phyloP scores from a whole-genome alignment of 2,888 invertebrate species.

The Erynnis tages region DNA sequence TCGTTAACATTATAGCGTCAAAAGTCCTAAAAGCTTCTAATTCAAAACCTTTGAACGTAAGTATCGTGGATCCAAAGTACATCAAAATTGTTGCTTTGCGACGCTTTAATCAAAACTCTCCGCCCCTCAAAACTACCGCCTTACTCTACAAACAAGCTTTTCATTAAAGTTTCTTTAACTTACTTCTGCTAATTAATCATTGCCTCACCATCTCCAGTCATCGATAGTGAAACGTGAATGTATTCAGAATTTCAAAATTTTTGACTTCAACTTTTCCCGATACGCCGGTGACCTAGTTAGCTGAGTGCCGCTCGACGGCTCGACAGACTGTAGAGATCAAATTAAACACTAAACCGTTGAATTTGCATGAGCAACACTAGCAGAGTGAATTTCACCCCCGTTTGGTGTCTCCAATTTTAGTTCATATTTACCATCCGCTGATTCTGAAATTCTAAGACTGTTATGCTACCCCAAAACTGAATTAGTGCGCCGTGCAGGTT shows the following conservation, averaged over 20 bases:
- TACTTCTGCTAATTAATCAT: slow-evolving; percentile 11
- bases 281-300: slow-evolving; percentile 10
- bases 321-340: slow-evolving; percentile 17
- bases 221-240: neutral
- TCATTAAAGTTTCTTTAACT: slow-evolving; percentile 20
- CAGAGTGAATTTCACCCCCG: slow-evolving; percentile 19
- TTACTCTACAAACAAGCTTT: slow-evolving; percentile 13
- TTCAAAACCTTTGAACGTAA: too few relatives aligned
- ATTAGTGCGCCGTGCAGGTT: too few relatives aligned
- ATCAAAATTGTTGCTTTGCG: too few relatives aligned
- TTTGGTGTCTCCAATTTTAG: slow-evolving; percentile 1
- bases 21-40: too few relatives aligned
- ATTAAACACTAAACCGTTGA: slow-evolving; percentile 26
- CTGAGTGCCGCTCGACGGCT: neutral
- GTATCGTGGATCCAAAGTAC: too few relatives aligned
- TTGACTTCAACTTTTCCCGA: slow-evolving; percentile 11
- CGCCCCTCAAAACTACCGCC: neutral
- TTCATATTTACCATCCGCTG: slow-evolving; percentile 10
- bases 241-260: slow-evolving; percentile 3
- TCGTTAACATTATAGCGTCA: too few relatives aligned
- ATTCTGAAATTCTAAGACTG: too few relatives aligned
- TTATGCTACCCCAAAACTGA: too few relatives aligned
- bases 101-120: too few relatives aligned
- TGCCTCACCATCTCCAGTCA: slow-evolving; percentile 6
- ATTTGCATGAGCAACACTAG: slow-evolving; percentile 20